Evolutionary conservation across 2,113 vertebrate genomes (phyloP), one percentile per base, ranked within the genome.

Genomic region (Zingel zingel): DNA sequence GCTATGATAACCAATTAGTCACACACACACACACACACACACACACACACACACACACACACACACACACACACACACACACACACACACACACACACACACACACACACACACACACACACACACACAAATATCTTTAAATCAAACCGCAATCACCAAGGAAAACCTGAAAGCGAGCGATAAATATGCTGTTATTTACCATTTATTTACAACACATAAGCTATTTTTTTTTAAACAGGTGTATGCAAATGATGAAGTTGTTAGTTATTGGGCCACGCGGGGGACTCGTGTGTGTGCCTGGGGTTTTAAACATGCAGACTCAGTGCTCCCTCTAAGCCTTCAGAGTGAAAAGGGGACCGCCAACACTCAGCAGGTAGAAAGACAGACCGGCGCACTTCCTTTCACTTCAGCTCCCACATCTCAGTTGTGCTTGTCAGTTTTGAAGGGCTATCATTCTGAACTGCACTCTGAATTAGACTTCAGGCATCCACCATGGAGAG

Each of bases 301-400:
- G 81, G 33, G n/a, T 56, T 84, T 48, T 47, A 43, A 77, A 85
- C 91, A 93, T 93, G 92, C 91, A 93, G 66, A 57, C 85, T 95
- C 95, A 95, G 95, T 95, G 93, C 92, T 94, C 95, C 95, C 91
- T 93, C 93, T 93, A 92, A 83, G 93, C 94, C 94, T 93, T 79
- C 10, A 54, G 47, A 43, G 85, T 79, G 77, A 82, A 81, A 89
- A 75, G 23, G 84, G 67, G 50, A 76, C 84, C 82, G 74, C 65
- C 65, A 14, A 57, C 82, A 51, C 78, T 79, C 68, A 69, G 84
- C 80, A 30, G 78, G 62, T 27, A 81, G 77, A 84, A 79, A 85
- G 81, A 90, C 88, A 82, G 84, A 81, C 30, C 87, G 53, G 82
- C 67, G 68, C 78, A 2, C 33, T 33, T 33, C 33, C 33, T 33